Percentiles rank a stretch among this genome's conserved stretches.
phyloP scores from a whole-genome alignment of 2,888 invertebrate genomes.

The Dysmachus trigonus region DNA sequence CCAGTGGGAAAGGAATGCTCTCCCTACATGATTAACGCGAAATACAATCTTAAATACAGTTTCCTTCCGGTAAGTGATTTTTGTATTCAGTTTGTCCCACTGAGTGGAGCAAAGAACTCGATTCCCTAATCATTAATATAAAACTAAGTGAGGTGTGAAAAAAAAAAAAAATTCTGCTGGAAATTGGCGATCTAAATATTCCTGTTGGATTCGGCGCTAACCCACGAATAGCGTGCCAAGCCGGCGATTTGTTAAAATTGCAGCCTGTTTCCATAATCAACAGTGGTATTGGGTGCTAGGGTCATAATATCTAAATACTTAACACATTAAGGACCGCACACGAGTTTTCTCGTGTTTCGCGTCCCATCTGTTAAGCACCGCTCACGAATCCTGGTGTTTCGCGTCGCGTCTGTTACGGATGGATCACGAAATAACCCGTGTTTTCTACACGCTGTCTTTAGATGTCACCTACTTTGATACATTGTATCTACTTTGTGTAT shows the following conservation, averaged over 20 bases:
- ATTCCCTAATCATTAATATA: neutral
- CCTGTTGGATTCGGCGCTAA: neutral
- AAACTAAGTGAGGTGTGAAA: neutral
- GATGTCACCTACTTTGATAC: too few relatives aligned
- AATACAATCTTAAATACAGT: neutral
- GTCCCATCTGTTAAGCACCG: too few relatives aligned
- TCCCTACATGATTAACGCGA: neutral
- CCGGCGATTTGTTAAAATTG: slow-evolving; percentile 5
- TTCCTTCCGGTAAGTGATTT: neutral
- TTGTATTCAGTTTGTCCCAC: neutral
- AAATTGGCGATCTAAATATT: neutral
- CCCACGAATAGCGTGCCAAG: neutral
- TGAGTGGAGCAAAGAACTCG: neutral
- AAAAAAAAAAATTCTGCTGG: neutral
- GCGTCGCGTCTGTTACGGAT: too few relatives aligned
- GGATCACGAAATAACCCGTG: too few relatives aligned
- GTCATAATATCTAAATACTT: too few relatives aligned
- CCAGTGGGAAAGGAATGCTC: neutral
- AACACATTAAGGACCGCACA: too few relatives aligned
- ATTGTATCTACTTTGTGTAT: too few relatives aligned
- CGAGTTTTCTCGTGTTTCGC: too few relatives aligned
- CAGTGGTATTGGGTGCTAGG: neutral
- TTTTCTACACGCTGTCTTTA: too few relatives aligned
- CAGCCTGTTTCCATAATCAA: neutral
- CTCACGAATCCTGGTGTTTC: too few relatives aligned